Base-by-base conservation (phyloP, 2,888 invertebrate species). In the Tetheella fluctuosa region DNA sequence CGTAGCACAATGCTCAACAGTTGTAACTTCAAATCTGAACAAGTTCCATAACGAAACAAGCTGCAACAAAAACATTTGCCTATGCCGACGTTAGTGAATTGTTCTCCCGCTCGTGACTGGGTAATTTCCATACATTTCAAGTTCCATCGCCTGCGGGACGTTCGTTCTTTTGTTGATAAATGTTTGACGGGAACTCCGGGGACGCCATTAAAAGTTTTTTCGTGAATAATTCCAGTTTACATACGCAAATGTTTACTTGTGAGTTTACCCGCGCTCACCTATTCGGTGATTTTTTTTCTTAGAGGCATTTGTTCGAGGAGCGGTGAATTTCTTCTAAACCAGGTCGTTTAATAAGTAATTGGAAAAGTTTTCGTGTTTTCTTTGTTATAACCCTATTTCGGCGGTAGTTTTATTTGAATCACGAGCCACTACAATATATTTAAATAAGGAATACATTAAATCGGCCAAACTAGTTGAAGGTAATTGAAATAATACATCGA, bases 171-270 rank as follows among this genome's bases (percentile, higher is more conserved):
- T 93, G 92, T 93, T 93, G 93, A 93, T 92, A 93, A 92, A 92
- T 92, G 92, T 92, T 93, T 93, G 92, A 91, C 93, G 91, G 91
- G 86, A 92, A 90, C 93, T 91, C 91, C 87, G 86, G 91, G 91
- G 93, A 93, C 92, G 92, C 93, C 93, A 93, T 93, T 93, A 93
- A 92, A 92, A 93, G 92, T 93, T 93, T 92, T 92, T 93, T 91
- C 91, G 91, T 90, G 91, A 92, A 91, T 91, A 91, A 92, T 91
- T 92, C 86, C 90, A 92, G 92, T 92, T 92, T 92, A 91, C 93
- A 92, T 91, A 91, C 91, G 91, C 91, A 91, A 93, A 92, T 92
- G 90, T 93, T 93, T 91, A 92, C 91, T 90, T 79, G 85, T 86
- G 89, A 91, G 89, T 91, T 91, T 90, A 87, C 88, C 85, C 81